phyloP scores from a whole-genome alignment of 1,140 invertebrate genomes.

The Anoplolepis gracilipes region DNA sequence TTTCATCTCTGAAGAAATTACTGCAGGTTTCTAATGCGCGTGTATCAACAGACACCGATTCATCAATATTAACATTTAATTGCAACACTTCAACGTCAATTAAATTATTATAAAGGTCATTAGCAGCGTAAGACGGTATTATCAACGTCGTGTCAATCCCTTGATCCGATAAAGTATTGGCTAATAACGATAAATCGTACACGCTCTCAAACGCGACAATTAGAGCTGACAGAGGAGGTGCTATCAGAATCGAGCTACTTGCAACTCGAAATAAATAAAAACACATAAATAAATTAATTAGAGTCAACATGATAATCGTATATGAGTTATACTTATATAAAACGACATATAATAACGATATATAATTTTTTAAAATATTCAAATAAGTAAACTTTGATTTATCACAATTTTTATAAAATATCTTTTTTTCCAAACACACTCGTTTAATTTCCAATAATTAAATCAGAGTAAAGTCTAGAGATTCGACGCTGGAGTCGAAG shows the following conservation, averaged over 20 bases:
- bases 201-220: constrained; percentile 82
- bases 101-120: constrained; percentile 79
- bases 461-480: not conserved
- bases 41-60: constrained; percentile 54
- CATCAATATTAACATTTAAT: constrained; percentile 67
- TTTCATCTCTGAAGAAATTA: constrained; percentile 73
- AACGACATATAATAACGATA: no score
- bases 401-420: not conserved
- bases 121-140: constrained; percentile 63
- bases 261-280: constrained; percentile 27
- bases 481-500: not conserved
- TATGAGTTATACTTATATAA: no score
- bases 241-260: constrained; percentile 72
- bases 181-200: constrained; percentile 82
- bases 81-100: constrained; percentile 79
- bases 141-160: constrained; percentile 80
- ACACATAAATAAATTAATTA: constrained; percentile 6
- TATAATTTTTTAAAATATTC: not conserved
- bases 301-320: constrained; percentile 22
- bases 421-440: no score
- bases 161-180: constrained; percentile 82
- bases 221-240: constrained; percentile 79
- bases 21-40: constrained; percentile 78
- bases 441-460: not conserved
- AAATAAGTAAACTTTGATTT: not conserved